A percentile compares a stretch with the other conserved stretches of the same genome.
Evolutionary conservation across 2,888 invertebrate genomes (phyloP).

Genomic region (Eupithecia subfuscata): DNA sequence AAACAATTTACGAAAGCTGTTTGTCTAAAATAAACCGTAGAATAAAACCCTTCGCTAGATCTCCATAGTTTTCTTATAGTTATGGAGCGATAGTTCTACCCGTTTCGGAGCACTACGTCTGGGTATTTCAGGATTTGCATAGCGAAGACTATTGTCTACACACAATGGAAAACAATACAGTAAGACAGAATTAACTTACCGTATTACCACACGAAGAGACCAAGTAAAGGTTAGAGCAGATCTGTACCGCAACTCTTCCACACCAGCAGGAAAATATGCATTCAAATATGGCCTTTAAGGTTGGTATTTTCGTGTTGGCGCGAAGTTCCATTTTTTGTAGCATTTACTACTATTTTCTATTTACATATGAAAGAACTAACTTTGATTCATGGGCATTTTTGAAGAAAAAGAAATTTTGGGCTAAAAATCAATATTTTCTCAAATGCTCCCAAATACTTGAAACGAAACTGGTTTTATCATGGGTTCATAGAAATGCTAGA

Average conservation of each 20-base stretch:
- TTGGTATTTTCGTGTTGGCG: no score
- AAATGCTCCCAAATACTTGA: no score
- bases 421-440: no score
- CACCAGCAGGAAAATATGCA: neutral
- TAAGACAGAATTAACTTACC: neutral
- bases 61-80: conserved; percentile 20
- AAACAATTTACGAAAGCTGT: neutral
- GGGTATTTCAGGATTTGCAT: conserved; percentile 31
- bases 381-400: no score
- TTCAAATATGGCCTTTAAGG: neutral
- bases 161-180: neutral
- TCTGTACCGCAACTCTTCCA: neutral
- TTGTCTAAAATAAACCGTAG: neutral
- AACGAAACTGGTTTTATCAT: no score
- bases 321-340: no score
- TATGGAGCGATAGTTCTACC: conserved; percentile 23
- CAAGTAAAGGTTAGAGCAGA: neutral
- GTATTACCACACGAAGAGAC: neutral
- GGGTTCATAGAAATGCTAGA: no score
- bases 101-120: conserved; percentile 16
- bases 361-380: no score
- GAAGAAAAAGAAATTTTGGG: no score
- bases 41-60: conserved; percentile 1
- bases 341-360: no score
- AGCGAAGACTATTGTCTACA: conserved; percentile 19